Evolutionary conservation across 2,888 invertebrate genomes (phyloP).

Genomic region (Melanophora roralis): DNA sequence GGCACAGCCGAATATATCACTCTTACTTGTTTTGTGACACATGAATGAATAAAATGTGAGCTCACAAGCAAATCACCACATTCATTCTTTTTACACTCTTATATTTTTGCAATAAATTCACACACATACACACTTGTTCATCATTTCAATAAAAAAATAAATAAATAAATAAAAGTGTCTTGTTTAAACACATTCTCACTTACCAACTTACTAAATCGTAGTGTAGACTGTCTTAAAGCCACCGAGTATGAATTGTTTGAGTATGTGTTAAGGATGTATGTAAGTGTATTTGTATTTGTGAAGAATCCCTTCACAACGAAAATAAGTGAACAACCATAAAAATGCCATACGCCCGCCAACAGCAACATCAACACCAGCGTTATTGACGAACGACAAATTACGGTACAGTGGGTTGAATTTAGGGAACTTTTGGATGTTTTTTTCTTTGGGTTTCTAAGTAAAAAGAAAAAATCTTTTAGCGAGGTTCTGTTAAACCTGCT

Average conservation of each 20-base stretch:
- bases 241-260: not conserved
- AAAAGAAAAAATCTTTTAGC: too few relatives aligned
- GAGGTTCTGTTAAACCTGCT: too few relatives aligned
- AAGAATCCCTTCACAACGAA: slow-evolving; percentile 25
- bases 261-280: not conserved
- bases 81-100: not conserved
- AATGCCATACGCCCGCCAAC: slow-evolving; percentile 46
- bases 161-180: not conserved
- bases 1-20: too few relatives aligned
- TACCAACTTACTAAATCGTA: not conserved
- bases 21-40: too few relatives aligned
- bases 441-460: too few relatives aligned
- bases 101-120: slow-evolving; percentile 29
- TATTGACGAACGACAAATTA: slow-evolving; percentile 42
- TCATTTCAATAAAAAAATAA: too few relatives aligned
- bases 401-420: not conserved
- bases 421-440: not conserved
- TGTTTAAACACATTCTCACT: not conserved
- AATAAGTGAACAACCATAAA: slow-evolving; percentile 52
- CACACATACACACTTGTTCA: not conserved
- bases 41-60: slow-evolving; percentile 28
- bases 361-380: slow-evolving; percentile 26
- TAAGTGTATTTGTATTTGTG: slow-evolving; percentile 19
- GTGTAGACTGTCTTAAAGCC: too few relatives aligned
- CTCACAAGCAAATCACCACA: slow-evolving; percentile 47